These are phyloP conservation scores for Illadopsis cleaveri DNA, from an alignment of 2,113 vertebrate species.

Conservation along the genomic window DNA sequence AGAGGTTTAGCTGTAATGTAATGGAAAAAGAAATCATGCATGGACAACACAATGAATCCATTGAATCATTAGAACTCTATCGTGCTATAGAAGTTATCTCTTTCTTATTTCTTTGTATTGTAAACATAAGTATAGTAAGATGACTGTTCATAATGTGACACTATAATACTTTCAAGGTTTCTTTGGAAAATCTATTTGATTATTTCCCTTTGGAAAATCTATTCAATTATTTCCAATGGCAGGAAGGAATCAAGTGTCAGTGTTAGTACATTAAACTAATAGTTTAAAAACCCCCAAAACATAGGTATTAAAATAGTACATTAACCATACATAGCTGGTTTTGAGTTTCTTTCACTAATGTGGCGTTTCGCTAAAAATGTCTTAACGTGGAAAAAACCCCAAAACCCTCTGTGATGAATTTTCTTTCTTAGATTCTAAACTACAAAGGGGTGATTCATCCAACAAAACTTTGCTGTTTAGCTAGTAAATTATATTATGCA, in stretches of 20 bases:
- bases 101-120: constrained; percentile 13
- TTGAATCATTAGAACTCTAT: constrained; percentile 38
- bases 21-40: constrained; percentile 57
- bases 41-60: constrained; percentile 46
- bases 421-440: not conserved
- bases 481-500: not conserved
- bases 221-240: not conserved
- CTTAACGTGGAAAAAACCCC: accelerated
- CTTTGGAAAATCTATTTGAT: not conserved
- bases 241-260: not conserved
- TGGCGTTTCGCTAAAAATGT: not conserved
- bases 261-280: not conserved
- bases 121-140: not conserved
- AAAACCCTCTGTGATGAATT: not conserved
- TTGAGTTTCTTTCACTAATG: not conserved
- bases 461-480: not conserved
- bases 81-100: not conserved
- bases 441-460: not conserved
- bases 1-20: constrained; percentile 32
- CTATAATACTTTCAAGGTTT: not conserved
- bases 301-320: not conserved
- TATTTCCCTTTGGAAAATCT: not conserved
- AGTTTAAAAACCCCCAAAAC: not conserved
- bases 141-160: not conserved
- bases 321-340: not conserved